Evolutionary conservation across 2,888 invertebrate species (phyloP).

Genomic region (Tetropium fuscum): DNA sequence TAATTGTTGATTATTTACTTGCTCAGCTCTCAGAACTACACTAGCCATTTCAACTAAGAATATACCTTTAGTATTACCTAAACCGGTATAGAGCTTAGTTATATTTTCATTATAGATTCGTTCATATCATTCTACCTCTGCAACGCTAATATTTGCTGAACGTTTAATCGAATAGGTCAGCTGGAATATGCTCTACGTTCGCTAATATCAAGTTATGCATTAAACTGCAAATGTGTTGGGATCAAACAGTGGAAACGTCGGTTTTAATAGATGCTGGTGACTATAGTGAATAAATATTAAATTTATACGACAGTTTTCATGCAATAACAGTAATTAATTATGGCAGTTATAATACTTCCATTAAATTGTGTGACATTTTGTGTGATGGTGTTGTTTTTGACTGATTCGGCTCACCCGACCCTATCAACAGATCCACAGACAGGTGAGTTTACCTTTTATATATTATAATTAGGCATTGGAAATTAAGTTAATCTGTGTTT

Average conservation of each 20-base stretch:
- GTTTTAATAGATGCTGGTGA: no score
- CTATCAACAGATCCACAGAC: background rate
- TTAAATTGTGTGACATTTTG: constrained; percentile 35
- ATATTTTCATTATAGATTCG: constrained; percentile 3
- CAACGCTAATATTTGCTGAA: background rate
- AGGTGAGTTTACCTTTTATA: no score
- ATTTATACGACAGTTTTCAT: no score
- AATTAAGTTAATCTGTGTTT: no score
- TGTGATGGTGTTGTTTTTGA: constrained; percentile 31
- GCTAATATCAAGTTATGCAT: background rate
- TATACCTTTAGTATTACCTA: background rate
- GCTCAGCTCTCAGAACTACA: constrained; percentile 5
- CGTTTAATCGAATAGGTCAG: constrained; percentile 11
- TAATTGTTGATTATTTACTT: no score
- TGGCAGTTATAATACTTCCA: constrained; percentile 31
- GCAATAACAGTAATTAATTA: no score
- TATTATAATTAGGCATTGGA: no score
- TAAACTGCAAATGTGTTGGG: background rate
- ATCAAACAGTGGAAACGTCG: constrained; percentile 4
- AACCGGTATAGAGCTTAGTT: constrained; percentile 10
- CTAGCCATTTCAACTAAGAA: background rate
- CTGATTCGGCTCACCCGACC: constrained; percentile 9
- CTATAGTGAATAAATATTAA: no score
- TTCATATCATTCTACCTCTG: no score
- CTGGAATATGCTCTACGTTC: background rate